Percentiles rank a stretch among this genome's conserved stretches.
These are phyloP conservation scores for Gila orcuttii DNA, from an alignment of 2,113 vertebrate genomes.

Conservation along the genomic window DNA sequence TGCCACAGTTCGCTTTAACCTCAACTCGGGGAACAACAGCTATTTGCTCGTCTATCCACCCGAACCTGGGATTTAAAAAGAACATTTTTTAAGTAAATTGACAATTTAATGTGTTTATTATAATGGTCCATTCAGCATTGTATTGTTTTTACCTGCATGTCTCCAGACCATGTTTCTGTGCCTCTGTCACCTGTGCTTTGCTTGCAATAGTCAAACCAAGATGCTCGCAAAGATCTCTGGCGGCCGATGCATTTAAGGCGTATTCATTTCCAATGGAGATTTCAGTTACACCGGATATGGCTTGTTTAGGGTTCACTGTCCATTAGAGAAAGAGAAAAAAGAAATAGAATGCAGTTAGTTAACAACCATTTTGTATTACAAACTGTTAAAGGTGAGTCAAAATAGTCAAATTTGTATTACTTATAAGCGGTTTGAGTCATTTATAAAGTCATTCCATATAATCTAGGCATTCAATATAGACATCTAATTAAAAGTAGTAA, in stretches of 20 bases:
- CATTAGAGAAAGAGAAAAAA: background rate
- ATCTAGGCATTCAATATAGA: background rate
- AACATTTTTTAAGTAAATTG: too few species aligned
- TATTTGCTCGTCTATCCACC: slow-evolving; percentile 84
- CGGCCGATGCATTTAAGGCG: slow-evolving; percentile 77
- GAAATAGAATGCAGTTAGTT: background rate
- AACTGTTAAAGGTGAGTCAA: background rate
- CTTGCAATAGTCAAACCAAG: slow-evolving; percentile 79
- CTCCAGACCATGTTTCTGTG: slow-evolving; percentile 79
- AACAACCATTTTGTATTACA: background rate
- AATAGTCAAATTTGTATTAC: background rate
- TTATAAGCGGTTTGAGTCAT: background rate
- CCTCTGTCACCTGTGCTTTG: slow-evolving; percentile 76
- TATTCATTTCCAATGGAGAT: slow-evolving; percentile 55
- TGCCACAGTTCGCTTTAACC: slow-evolving; percentile 79
- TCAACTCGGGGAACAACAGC: slow-evolving; percentile 81
- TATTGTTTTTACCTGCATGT: slow-evolving; percentile 83
- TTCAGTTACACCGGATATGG: slow-evolving; percentile 79
- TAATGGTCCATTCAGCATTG: background rate
- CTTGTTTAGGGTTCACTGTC: slow-evolving; percentile 68
- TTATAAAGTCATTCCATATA: background rate
- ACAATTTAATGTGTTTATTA: background rate
- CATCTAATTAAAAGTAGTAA: background rate
- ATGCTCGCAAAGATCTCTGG: slow-evolving; percentile 72
- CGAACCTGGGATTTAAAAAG: slow-evolving; percentile 76